Base-by-base conservation (phyloP, 1,140 invertebrate species). In the Diorhabda sublineata region DNA sequence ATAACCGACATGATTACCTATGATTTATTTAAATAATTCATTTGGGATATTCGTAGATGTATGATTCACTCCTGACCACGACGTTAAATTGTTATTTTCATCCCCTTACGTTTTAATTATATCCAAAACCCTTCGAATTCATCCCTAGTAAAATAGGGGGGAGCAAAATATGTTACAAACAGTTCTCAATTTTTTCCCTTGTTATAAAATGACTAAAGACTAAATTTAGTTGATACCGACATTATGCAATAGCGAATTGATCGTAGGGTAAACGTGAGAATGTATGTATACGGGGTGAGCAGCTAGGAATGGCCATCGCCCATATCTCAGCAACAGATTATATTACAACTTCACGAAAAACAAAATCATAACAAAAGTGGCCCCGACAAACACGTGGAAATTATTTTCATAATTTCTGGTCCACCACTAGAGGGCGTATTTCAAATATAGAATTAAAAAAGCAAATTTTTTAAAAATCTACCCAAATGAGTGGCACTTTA, bases 21-120 rank as follows among this genome's bases (percentile, higher is more conserved):
- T 6, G 47, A 52, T 8, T 52, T 52, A n/a, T 52, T 52, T 52
- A 3, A 52, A 52, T 52, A 52, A 52, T 52, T 6, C 2, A 52
- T 52, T n/a, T 52, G 47, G n/a, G 47, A 52, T 26, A 26, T n/a
- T n/a, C 47, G n/a, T 3, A n/a, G 47, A n/a, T 52, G 47, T 52
- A 52, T 52, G 47, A 52, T 52, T 52, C 47, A 52, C 4, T n/a
- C 47, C 47, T 52, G 47, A 52, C 47, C 47, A 52, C 47, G 47
- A 52, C 6, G 47, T n/a, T 52, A 52, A 52, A 52, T 52, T 52
- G 47, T 52, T 52, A 52, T 52, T 52, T 52, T 52, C 47, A 52
- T 52, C 47, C 47, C 47, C 47, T 52, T 52, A 52, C 6, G 47
- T 52, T 52, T 52, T 52, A 52, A 52, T 52, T 52, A 52, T n/a